Conservation (phyloP, 2,113 vertebrate genomes). For the Cettia cetti region DNA sequence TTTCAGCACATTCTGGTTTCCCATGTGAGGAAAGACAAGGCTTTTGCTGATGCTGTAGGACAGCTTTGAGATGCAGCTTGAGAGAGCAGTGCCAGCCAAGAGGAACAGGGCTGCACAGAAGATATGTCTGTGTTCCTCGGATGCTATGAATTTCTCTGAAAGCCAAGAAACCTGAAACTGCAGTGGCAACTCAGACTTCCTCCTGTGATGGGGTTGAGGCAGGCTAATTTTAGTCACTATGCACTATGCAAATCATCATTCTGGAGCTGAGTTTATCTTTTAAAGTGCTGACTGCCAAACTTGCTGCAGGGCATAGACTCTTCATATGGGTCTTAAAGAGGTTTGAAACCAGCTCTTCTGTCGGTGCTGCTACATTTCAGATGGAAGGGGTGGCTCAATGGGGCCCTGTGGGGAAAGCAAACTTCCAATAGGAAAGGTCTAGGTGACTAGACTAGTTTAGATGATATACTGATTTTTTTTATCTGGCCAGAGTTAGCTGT, state of each 20-base stretch:
- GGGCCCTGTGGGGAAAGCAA: neutral
- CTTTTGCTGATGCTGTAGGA: neutral
- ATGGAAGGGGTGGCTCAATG: neutral
- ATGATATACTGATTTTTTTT: neutral
- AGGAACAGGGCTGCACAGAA: neutral
- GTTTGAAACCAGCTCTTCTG: neutral
- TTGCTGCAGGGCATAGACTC: neutral
- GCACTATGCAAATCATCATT: slow-evolving; percentile 12
- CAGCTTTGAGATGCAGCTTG: neutral
- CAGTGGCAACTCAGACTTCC: slow-evolving; percentile 30
- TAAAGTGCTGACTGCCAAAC: slow-evolving; percentile 31
- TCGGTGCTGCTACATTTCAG: neutral
- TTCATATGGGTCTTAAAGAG: neutral
- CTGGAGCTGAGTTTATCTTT: slow-evolving; percentile 5
- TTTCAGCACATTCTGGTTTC: neutral
- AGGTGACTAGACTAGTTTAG: neutral
- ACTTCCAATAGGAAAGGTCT: neutral
- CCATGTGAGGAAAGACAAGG: neutral
- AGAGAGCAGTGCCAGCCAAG: neutral
- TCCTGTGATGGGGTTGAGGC: neutral
- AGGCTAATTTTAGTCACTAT: slow-evolving; percentile 48
- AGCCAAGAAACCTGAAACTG: slow-evolving; percentile 43
- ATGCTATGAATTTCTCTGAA: neutral
- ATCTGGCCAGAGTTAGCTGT: neutral
- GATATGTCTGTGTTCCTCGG: neutral